Base-by-base conservation (phyloP, 1,140 invertebrate genomes). In the Zaprionus davidi region DNA sequence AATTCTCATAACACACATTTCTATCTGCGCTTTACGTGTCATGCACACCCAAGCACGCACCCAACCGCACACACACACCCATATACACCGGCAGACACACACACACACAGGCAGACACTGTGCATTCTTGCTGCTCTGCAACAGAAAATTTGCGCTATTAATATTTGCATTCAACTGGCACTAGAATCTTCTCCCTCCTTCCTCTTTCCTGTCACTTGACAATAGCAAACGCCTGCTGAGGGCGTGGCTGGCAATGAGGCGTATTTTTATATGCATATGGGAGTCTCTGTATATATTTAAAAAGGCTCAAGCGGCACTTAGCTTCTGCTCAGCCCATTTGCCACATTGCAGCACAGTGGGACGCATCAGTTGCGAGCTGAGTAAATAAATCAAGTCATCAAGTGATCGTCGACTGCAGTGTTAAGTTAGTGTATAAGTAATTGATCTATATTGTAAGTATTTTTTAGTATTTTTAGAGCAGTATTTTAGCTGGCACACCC, bases 131-230 rank as follows among this genome's bases (percentile, higher is more conserved):
- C n/a, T n/a, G n/a, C n/a, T n/a, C n/a, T n/a, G n/a, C n/a, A 74
- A 72, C 81, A 74, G 69, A 88, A 88, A 88, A 88, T 90, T 84
- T 88, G 85, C 81, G 78, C 84, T 84, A 84, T 88, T 88, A 87
- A 87, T 87, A 88, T 87, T 88, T 87, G 74, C 84, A 81, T 87
- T 87, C 81, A 87, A 83, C 84, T 83, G 84, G 78, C 81, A 81
- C 58, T 36, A 41, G 17, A 12, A 41, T 31, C 28, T 44, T 28
- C 36, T 36, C 12, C 34, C 36, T 22, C 65, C 20, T 20, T 17
- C 60, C 22, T 86, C 76, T 86, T 31, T 0, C 56, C 31, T 88
- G 84, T 84, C 84, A 80, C 62, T 55, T 87, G 81, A 87, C 84
- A 88, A 84, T 83, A 68, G 67, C 65, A 56, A 56, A 58, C 71